Percentiles rank a stretch among this genome's conserved stretches.
Evolutionary conservation across 2,797 vertebrate species (phyloP).

Genomic region (Alfaro cultratus): DNA sequence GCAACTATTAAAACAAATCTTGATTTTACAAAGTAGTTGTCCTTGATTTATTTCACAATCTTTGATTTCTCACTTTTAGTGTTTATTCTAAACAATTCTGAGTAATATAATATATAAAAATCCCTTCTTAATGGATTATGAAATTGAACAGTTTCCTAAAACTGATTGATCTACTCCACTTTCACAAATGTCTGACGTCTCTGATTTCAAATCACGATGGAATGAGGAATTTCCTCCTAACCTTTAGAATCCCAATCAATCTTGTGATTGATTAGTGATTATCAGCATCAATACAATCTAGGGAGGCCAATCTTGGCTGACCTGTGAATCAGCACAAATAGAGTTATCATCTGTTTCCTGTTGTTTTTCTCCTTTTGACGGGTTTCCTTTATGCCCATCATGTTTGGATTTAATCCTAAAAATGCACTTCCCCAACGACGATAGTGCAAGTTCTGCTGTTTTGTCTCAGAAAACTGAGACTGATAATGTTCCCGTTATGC

Average conservation of each 20-base stretch:
- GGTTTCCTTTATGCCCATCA: slow-evolving; percentile 56
- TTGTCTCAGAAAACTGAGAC: background rate
- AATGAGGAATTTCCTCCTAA: background rate
- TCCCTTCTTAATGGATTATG: background rate
- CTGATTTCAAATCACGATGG: background rate
- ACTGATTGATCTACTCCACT: background rate
- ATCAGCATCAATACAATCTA: slow-evolving; percentile 23
- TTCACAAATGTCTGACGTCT: background rate
- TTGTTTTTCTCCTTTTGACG: slow-evolving; percentile 54
- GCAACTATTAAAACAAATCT: background rate
- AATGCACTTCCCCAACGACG: slow-evolving; percentile 57
- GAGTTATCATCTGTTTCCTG: slow-evolving; percentile 68
- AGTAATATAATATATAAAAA: background rate
- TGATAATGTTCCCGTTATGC: background rate
- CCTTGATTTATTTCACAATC: no score
- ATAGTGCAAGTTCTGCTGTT: slow-evolving; percentile 21
- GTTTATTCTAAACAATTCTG: background rate
- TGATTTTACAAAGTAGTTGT: background rate
- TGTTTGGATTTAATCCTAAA: slow-evolving; percentile 52
- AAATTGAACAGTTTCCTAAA: background rate
- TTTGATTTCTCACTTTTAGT: background rate
- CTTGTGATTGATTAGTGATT: slow-evolving; percentile 5
- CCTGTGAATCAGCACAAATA: slow-evolving; percentile 41
- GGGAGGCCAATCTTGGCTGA: slow-evolving; percentile 33
- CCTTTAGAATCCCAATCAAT: background rate